Evolutionary conservation across 1,140 invertebrate species (phyloP).

Genomic region (Sitophilus oryzae): DNA sequence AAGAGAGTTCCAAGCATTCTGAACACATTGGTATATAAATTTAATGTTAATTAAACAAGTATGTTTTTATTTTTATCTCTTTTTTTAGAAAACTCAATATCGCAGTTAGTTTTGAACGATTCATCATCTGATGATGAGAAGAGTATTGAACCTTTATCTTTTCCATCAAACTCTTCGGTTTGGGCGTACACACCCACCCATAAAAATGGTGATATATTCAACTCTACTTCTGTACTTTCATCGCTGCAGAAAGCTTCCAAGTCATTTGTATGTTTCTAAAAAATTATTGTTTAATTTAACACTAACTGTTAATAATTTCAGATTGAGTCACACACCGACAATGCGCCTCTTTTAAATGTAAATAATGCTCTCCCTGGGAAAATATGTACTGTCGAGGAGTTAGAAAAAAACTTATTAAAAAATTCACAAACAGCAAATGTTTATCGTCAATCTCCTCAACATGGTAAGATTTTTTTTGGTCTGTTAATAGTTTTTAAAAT

Average conservation of each 20-base stretch:
- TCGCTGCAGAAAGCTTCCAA: conserved; percentile 32
- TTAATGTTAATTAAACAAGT: neutral
- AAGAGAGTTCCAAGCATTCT: conserved; percentile 47
- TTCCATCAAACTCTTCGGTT: conserved; percentile 28
- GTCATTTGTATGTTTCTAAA: conserved; percentile 33
- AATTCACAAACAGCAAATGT: conserved; percentile 25
- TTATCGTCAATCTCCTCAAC: conserved; percentile 11
- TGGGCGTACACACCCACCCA: conserved; percentile 34
- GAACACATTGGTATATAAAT: conserved; percentile 36
- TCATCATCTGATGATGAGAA: conserved; percentile 14
- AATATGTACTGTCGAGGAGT: conserved; percentile 53
- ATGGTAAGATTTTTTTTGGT: neutral
- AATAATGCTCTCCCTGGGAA: conserved; percentile 23
- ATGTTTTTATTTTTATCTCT: conserved; percentile 14
- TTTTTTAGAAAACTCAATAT: conserved; percentile 48
- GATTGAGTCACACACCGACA: conserved; percentile 14
- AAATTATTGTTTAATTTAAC: too few relatives aligned
- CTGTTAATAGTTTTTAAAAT: too few relatives aligned
- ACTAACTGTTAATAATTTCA: too few relatives aligned
- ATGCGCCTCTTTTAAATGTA: conserved; percentile 8
- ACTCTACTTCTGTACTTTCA: conserved; percentile 26
- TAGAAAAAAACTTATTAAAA: conserved; percentile 46
- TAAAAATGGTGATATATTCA: conserved; percentile 33
- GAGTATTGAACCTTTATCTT: conserved; percentile 11
- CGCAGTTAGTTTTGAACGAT: conserved; percentile 50